Evolutionary conservation across 1,140 invertebrate genomes (phyloP).

Genomic region (Pectinophora gossypiella): DNA sequence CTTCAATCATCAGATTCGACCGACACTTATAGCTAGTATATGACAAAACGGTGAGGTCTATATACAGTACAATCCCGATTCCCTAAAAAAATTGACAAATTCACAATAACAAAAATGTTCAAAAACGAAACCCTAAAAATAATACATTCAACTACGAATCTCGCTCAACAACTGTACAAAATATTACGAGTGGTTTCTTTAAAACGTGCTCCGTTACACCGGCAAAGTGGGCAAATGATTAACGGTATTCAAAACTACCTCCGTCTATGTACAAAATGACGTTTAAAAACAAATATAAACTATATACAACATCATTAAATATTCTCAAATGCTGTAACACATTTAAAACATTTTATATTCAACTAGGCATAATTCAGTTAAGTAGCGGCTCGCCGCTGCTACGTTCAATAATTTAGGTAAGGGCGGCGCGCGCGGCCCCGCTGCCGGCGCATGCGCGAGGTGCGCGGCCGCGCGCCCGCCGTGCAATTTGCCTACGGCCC

Average conservation of each 20-base stretch:
- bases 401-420: slow-evolving; percentile 45
- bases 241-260: slow-evolving; percentile 43
- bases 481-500: slow-evolving; percentile 42
- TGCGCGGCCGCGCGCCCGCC: neutral
- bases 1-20: slow-evolving; percentile 70
- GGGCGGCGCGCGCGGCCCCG: neutral
- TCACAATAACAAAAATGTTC: slow-evolving; percentile 70
- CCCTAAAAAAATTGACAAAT: slow-evolving; percentile 77
- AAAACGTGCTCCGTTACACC: slow-evolving; percentile 57
- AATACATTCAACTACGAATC: slow-evolving; percentile 70
- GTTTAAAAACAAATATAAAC: slow-evolving; percentile 72
- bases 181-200: slow-evolving; percentile 72
- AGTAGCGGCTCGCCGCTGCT: slow-evolving; percentile 38
- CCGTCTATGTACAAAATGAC: slow-evolving; percentile 62
- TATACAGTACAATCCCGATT: slow-evolving; percentile 73
- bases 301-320: slow-evolving; percentile 75
- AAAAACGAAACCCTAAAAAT: slow-evolving; percentile 69
- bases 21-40: slow-evolving; percentile 58
- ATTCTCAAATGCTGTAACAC: slow-evolving; percentile 75
- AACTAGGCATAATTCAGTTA: slow-evolving; percentile 69
- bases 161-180: slow-evolving; percentile 74
- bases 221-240: slow-evolving; percentile 57
- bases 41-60: slow-evolving; percentile 70
- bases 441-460: neutral
- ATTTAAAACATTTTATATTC: slow-evolving; percentile 75